Evolutionary conservation across 2,113 vertebrate species (phyloP), one percentile per base, ranked within the genome.

Genomic region (Melanerpes aurifrons): DNA sequence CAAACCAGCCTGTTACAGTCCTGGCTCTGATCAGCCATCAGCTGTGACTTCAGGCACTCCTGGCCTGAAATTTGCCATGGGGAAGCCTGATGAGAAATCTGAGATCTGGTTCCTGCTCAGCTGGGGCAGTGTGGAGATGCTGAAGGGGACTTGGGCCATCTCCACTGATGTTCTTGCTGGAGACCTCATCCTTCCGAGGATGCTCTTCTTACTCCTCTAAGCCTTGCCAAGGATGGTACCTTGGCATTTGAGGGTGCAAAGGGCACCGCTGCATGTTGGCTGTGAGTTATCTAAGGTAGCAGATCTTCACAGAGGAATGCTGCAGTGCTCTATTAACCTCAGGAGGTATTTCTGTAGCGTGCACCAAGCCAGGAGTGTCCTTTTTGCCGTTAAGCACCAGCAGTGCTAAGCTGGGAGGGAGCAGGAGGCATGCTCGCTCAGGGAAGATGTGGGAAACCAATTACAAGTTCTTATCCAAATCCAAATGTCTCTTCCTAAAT

Each of bases 401-500:
- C 18, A 20, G 1, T 12, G 50, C 61, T 74, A 59, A 59, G 59
- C 68, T 66, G 74, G 47, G 81, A 84, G 66, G 83, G 82, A 82
- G 56, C 13, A 0, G 61, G 74, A 96, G 53, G 40, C 1, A 1
- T n/a, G 50, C 75, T 94, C 2, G 2, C 88, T 82, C 29, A 25
- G 43, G 89, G 71, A 77, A 87, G 81, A 77, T 78, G 89, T 24
- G 2, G 86, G 78, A 95, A 95, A 93, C 88, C 93, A 93, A 92
- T 95, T 92, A 85, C 82, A 75, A 84, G 77, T 94, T 75, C 90
- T 92, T 92, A 50, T 9, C 90, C 28, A 75, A 93, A 94, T 93
- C 86, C 91, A 94, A 95, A 93, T 56, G 90, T 78, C 59, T 84
- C 90, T 86, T 81, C 91, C 80, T 71, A 95, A 95, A 82, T 20